Base-by-base conservation (phyloP, 2,113 vertebrate species). In the Lophius piscatorius region DNA sequence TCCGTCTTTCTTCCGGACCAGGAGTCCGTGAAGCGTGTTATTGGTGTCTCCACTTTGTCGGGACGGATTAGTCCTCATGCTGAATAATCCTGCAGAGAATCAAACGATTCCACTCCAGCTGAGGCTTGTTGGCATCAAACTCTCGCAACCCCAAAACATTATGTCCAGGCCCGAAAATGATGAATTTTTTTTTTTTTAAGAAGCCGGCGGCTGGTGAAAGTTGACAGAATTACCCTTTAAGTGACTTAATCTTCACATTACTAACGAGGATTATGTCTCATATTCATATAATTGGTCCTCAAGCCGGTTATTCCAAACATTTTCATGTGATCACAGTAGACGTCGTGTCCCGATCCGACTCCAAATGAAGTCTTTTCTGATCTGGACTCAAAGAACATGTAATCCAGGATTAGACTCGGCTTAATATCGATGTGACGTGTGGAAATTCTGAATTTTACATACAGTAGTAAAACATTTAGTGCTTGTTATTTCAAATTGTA, bases 271-370 rank as follows among this genome's bases (percentile, higher is more conserved):
- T 75, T 75, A 78, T 5, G 56, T 63, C 50, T 74, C 39, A 13
- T 65, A 38, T 59, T 61, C 39, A 23, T 20, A 14, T 58, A 31
- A 61, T 31, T 62, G 39, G 9, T 29, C 5, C 48, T 55, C 18
- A 52, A 28, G 48, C 56, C 8, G 1, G 21, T 47, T 39, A 2
- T 49, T 61, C 20, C 35, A 66, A 70, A 68, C 45, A 24, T 42
- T 63, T 65, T 64, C 73, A 70, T 67, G 75, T 39, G 78, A 74
- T 78, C 22, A 11, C 24, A 48, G 29, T 40, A 23, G n/a, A n/a
- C n/a, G n/a, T n/a, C n/a, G n/a, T n/a, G n/a, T n/a, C n/a, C n/a
- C n/a, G n/a, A n/a, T n/a, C n/a, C n/a, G n/a, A n/a, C n/a, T n/a
- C n/a, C n/a, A n/a, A n/a, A n/a, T n/a, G n/a, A n/a, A n/a, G n/a